Conservation (phyloP, 1,140 invertebrate species). For the Lasioglossum albipes region DNA sequence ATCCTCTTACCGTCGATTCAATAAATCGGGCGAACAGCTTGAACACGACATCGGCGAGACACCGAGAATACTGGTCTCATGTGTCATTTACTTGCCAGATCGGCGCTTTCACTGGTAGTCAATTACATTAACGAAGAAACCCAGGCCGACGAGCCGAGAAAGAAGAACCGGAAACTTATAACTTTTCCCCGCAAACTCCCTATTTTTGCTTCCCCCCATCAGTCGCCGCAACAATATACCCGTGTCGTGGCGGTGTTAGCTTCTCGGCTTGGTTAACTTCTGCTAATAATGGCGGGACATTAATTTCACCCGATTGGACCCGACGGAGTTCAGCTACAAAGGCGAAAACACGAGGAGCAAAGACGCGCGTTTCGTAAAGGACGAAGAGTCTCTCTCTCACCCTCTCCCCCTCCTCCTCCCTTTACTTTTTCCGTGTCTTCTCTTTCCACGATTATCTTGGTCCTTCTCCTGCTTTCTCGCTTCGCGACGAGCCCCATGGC, state of each 20-base stretch:
- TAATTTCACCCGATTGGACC: conserved; percentile 77
- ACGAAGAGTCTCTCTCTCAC: conserved; percentile 39
- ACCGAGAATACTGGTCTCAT: conserved; percentile 51
- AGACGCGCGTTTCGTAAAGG: conserved; percentile 11
- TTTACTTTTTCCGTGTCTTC: too few relatives aligned
- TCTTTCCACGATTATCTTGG: too few relatives aligned
- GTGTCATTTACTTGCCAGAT: conserved; percentile 53
- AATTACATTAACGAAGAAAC: conserved; percentile 75
- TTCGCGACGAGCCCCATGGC: conserved; percentile 12
- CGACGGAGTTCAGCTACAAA: conserved; percentile 66
- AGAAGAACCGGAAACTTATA: conserved; percentile 49
- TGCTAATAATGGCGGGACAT: conserved; percentile 76
- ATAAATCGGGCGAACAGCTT: conserved; percentile 34
- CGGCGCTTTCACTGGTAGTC: conserved; percentile 53
- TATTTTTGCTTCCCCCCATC: conserved; percentile 35
- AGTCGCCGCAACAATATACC: conserved; percentile 16
- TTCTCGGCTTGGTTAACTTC: conserved; percentile 72
- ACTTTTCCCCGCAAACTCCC: conserved; percentile 42
- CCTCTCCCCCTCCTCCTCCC: conserved; percentile 22
- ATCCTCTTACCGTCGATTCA: conserved; percentile 45
- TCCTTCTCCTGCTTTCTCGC: background rate
- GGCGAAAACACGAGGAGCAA: conserved; percentile 32
- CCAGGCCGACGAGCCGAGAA: conserved; percentile 59
- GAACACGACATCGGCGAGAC: conserved; percentile 17
- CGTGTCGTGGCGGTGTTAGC: conserved; percentile 32